Evolutionary conservation across 2,113 vertebrate species (phyloP).

Genomic region (Cebidichthys violaceus): DNA sequence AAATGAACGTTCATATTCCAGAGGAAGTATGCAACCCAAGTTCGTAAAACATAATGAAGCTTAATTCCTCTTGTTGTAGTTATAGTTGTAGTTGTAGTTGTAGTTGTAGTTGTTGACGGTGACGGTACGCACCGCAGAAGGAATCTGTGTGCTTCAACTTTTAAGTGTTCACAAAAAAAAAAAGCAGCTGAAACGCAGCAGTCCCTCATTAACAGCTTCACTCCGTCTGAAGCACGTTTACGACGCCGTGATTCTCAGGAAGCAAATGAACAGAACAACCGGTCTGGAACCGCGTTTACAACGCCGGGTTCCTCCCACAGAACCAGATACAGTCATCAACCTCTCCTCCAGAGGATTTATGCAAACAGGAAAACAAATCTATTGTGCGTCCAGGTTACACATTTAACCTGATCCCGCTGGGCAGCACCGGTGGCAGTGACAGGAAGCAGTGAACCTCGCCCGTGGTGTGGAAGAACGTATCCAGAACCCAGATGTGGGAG

Average conservation of each 20-base stretch:
- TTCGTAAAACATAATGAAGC: background rate
- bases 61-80: conserved; percentile 11
- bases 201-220: background rate
- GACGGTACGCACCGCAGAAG: background rate
- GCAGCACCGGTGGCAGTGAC: background rate
- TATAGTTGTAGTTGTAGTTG: too few relatives aligned
- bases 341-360: too few relatives aligned
- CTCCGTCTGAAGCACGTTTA: background rate
- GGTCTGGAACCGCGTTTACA: background rate
- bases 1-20: background rate
- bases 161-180: background rate
- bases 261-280: background rate
- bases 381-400: too few relatives aligned
- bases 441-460: background rate
- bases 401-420: background rate
- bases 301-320: background rate
- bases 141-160: background rate
- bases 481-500: conserved; percentile 29
- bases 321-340: too few relatives aligned
- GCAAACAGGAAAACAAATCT: too few relatives aligned
- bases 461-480: background rate
- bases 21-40: background rate
- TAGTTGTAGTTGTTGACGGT: background rate
- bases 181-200: too few relatives aligned
- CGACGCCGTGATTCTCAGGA: background rate